A percentile compares a stretch with the other conserved stretches of the same genome.
These are phyloP conservation scores for Ictalurus furcatus DNA, from an alignment of 2,113 vertebrate genomes.

Conservation along the genomic window DNA sequence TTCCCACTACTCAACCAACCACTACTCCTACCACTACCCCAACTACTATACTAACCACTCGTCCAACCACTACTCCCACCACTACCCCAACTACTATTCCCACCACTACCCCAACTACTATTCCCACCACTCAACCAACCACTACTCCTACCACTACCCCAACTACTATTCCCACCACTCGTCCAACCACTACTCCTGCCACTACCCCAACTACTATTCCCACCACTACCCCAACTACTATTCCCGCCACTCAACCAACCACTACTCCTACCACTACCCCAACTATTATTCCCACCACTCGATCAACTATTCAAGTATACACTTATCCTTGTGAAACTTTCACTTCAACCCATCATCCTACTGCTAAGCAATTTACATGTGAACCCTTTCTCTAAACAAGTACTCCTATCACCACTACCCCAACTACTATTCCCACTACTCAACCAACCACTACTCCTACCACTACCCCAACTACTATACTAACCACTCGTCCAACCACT, in stretches of 20 bases:
- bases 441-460: not conserved
- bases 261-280: too few relatives aligned
- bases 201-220: too few relatives aligned
- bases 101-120: too few relatives aligned
- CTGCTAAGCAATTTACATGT: not conserved
- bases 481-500: not conserved
- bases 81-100: slow-evolving; percentile 17
- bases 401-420: not conserved
- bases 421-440: not conserved
- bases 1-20: not conserved
- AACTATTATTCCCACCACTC: not conserved
- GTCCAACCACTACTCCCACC: not conserved
- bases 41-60: not conserved
- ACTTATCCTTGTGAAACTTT: not conserved
- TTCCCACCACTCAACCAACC: too few relatives aligned
- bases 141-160: too few relatives aligned
- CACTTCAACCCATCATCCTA: not conserved
- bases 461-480: not conserved
- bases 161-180: too few relatives aligned
- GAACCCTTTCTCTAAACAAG: not conserved
- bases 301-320: not conserved
- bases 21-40: not conserved
- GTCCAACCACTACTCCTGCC: too few relatives aligned
- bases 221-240: too few relatives aligned
- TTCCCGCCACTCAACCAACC: too few relatives aligned